phyloP scores from a whole-genome alignment of 2,797 vertebrate species.

The Eleutherodactylus coqui region DNA sequence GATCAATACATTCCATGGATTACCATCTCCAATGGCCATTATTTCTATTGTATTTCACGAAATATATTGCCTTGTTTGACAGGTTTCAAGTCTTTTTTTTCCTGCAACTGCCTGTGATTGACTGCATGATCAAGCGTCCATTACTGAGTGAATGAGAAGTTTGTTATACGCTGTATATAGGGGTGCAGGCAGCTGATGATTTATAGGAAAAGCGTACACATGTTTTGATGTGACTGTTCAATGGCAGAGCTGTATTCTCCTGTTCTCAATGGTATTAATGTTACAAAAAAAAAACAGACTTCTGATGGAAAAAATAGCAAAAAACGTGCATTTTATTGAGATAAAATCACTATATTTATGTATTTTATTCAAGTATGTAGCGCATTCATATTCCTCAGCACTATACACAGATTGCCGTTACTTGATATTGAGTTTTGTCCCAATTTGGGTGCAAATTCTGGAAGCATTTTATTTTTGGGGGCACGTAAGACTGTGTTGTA shows the following conservation, averaged over 20 bases:
- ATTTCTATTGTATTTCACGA: conserved; percentile 63
- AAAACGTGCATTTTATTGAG: too few relatives aligned
- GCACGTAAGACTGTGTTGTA: too few relatives aligned
- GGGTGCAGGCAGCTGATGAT: conserved; percentile 16
- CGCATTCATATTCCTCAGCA: too few relatives aligned
- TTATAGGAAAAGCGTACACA: conserved; percentile 15
- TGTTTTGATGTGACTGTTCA: conserved; percentile 16
- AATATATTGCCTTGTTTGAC: conserved; percentile 64
- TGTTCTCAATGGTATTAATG: neutral
- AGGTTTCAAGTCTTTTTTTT: conserved; percentile 56
- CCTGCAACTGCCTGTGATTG: conserved; percentile 55
- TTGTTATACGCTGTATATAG: conserved; percentile 42
- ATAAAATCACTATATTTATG: too few relatives aligned
- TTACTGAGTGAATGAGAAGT: conserved; percentile 52
- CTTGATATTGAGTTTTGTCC: too few relatives aligned
- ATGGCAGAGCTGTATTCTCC: neutral
- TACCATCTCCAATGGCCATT: conserved; percentile 64
- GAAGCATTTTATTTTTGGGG: too few relatives aligned
- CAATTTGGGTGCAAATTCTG: too few relatives aligned
- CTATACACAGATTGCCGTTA: too few relatives aligned
- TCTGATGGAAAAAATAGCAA: too few relatives aligned
- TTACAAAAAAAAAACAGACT: conserved; percentile 1
- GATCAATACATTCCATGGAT: conserved; percentile 64
- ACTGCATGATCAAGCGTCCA: conserved; percentile 56
- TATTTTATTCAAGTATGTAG: too few relatives aligned